These are phyloP conservation scores for Cinclus cinclus DNA, from an alignment of 2,113 vertebrate genomes.

Conservation along the genomic window DNA sequence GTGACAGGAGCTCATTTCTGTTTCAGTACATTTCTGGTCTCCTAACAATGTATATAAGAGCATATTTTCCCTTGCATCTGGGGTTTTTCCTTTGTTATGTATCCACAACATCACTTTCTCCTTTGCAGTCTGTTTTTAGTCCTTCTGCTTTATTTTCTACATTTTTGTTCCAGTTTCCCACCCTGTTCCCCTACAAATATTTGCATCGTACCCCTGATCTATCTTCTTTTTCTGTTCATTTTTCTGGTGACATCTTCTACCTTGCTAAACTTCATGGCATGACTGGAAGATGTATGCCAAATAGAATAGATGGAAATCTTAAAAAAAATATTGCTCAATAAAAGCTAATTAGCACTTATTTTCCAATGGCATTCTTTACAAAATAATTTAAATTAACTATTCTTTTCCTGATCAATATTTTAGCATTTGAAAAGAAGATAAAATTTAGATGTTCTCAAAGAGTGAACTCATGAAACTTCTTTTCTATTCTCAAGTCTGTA, in stretches of 20 bases:
- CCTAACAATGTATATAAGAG: not conserved
- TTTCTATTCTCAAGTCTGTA: not conserved
- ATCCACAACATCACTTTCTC: not conserved
- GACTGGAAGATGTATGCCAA: not conserved
- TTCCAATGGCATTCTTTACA: not conserved
- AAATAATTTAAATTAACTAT: not conserved
- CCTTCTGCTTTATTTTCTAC: not conserved
- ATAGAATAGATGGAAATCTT: not conserved
- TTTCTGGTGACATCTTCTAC: not conserved
- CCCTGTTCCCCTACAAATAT: not conserved
- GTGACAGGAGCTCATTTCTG: not conserved
- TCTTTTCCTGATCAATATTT: not conserved
- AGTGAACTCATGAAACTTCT: not conserved
- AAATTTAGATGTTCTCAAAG: not conserved
- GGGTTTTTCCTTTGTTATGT: not conserved
- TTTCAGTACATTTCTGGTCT: not conserved
- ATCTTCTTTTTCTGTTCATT: not conserved
- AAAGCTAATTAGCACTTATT: not conserved
- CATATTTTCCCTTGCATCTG: not conserved
- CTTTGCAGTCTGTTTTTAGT: not conserved
- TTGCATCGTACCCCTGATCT: not conserved
- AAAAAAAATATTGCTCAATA: not conserved
- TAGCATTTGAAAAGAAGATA: not conserved
- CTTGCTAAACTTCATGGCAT: not conserved
- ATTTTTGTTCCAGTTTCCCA: not conserved